Base-by-base conservation (phyloP, 92 coral and sea anemone species). In the Actinostola sp. region DNA sequence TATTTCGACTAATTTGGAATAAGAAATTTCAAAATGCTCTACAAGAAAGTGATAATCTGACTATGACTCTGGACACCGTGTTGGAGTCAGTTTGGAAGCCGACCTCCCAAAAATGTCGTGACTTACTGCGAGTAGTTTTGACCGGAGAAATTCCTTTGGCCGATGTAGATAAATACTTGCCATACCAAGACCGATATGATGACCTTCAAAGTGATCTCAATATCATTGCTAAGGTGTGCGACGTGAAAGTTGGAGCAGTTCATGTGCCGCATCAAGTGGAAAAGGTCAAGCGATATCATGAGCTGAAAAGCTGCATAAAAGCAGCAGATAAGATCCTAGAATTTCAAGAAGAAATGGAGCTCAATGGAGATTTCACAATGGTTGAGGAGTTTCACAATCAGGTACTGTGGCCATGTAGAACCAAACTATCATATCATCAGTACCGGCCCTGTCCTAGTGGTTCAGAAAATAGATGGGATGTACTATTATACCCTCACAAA, bases 1-100 rank as follows among this genome's bases (percentile, higher is more conserved):
- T 92, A 16, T 84, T 92, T 34, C 85, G 52, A 49, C 66, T 56
- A 15, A 64, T 89, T 30, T 92, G 97, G 97, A 61, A 26, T 14
- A 63, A 76, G 21, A 62, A 58, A 15, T 75, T 93, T n/a, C 43
- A 54, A 27, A 71, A 86, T 39, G 62, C 74, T 14, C 66, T 75
- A 62, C 72, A 66, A 31, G 53, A 44, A 15, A 64, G 66, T 16
- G 44, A 49, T 0, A 66, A 73, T 11, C 36, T 24, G 2, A 39
- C 0, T 0, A 72, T 89, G 25, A 53, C 56, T 16, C 33, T 93
- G 43, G 82, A 86, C 19, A 80, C 42, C 30, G 78, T 92, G 12
- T 36, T 66, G 32, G 61, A 77, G 26, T 48, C 57, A 27, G 79
- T 86, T 29, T 93, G 96, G 96, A 21, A 51, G 12, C 87, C 88